Evolutionary conservation across 2,797 vertebrate species (phyloP).

Genomic region (Brachyalestes nurse): DNA sequence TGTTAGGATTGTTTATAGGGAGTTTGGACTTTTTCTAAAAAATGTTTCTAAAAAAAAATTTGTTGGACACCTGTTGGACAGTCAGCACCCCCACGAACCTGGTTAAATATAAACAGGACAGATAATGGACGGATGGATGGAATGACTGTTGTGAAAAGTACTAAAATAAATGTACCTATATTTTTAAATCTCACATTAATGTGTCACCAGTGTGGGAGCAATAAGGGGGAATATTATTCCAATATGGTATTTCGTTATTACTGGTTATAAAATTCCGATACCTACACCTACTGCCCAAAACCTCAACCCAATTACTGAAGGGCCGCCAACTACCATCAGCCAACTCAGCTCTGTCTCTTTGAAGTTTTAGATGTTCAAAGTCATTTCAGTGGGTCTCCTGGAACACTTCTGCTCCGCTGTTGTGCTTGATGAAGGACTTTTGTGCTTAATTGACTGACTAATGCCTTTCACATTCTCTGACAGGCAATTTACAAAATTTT

Average conservation of each 20-base stretch:
- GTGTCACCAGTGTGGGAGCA: neutral
- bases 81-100: too few relatives aligned
- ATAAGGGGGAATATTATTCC: too few relatives aligned
- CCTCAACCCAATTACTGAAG: neutral
- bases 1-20: too few relatives aligned
- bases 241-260: neutral
- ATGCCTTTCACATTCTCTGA: constrained; percentile 21
- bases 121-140: too few relatives aligned
- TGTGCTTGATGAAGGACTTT: neutral
- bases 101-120: too few relatives aligned
- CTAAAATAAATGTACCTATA: too few relatives aligned
- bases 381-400: neutral
- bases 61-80: too few relatives aligned
- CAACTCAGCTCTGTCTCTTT: neutral
- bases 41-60: too few relatives aligned
- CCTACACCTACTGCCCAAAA: neutral
- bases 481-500: constrained; percentile 29
- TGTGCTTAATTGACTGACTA: constrained; percentile 8
- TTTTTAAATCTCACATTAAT: too few relatives aligned
- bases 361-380: constrained; percentile 3
- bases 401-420: neutral
- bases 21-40: too few relatives aligned
- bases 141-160: too few relatives aligned
- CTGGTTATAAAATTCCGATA: neutral
- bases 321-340: neutral